Conservation (phyloP, 2,113 vertebrate species). For the Carlito syrichta region DNA sequence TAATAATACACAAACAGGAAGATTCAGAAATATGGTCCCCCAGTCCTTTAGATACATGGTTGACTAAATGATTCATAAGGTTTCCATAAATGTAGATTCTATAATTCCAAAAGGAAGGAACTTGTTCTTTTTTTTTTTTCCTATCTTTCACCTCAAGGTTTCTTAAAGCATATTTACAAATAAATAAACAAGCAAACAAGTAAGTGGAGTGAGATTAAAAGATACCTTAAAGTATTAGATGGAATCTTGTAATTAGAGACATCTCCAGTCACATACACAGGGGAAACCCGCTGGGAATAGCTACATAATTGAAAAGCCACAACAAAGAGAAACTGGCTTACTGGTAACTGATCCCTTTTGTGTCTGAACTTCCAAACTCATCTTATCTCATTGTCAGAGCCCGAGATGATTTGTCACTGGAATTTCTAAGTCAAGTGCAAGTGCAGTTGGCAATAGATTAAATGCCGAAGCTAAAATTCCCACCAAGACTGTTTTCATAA, state of each 20-base stretch:
- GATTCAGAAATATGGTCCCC: not conserved
- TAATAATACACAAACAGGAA: not conserved
- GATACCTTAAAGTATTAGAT: not conserved
- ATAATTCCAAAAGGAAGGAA: not conserved
- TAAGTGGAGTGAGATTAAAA: not conserved
- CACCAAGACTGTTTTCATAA: constrained; percentile 56
- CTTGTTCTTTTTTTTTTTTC: not conserved
- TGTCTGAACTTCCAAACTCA: not conserved
- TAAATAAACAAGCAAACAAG: not conserved
- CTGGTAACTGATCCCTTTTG: not conserved
- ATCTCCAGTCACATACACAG: not conserved
- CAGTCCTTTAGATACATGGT: not conserved
- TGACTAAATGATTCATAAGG: not conserved
- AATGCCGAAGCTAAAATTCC: constrained; percentile 54
- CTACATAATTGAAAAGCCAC: not conserved
- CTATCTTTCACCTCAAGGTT: not conserved
- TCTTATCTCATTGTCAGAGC: not conserved
- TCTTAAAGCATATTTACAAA: not conserved
- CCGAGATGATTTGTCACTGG: not conserved
- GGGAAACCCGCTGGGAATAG: not conserved
- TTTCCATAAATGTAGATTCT: not conserved
- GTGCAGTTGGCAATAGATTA: constrained; percentile 16
- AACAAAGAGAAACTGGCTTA: not conserved
- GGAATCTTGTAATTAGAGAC: not conserved
- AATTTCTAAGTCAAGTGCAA: constrained; percentile 13